Evolutionary conservation across 2,113 vertebrate species (phyloP), one percentile per base, ranked within the genome.

Genomic region (Ovibos moschatus): DNA sequence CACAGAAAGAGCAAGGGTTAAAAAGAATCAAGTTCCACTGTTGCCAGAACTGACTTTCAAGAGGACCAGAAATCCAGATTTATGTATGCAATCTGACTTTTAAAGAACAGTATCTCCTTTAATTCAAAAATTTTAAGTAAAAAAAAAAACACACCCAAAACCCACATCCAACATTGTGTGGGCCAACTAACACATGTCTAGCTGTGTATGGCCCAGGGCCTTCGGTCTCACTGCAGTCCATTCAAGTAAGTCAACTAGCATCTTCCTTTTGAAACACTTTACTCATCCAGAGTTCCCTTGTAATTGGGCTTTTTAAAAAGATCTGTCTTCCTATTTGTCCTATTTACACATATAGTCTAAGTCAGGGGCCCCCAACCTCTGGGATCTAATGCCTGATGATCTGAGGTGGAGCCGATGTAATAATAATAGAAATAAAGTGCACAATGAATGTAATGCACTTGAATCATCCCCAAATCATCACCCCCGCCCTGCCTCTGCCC

Each of bases 231-330:
- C 60, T 94, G 43, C 28, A 88, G 50, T 57, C 23, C 58, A 84
- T 67, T 88, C 30, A 89, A 47, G 55, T 36, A 55, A 89, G 17
- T 33, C n/a, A 33, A 47, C 5, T 51, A 76, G 27, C 33, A 71
- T 78, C 60, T 88, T 95, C 57, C 30, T 94, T 87, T 92, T 33
- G 19, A 89, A 95, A 78, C 23, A 90, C 57, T 97, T 94, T 58
- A 67, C 94, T 90, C 50, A 90, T 60, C 25, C 74, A 40, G 19
- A 47, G 50, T 36, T 89, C 93, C 62, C 87, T 87, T 60, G 40
- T 45, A 71, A 67, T 3, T 5, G 7, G 15, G 4, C 4, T 40
- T 95, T 62, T 28, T 19, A 85, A 85, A 57, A 82, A 85, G 25
- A 81, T 79, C 30, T 36, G 30, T 82, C 76, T 91, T 55, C 76